Base-by-base conservation (phyloP, 2,113 vertebrate genomes). In the Nicator chloris region DNA sequence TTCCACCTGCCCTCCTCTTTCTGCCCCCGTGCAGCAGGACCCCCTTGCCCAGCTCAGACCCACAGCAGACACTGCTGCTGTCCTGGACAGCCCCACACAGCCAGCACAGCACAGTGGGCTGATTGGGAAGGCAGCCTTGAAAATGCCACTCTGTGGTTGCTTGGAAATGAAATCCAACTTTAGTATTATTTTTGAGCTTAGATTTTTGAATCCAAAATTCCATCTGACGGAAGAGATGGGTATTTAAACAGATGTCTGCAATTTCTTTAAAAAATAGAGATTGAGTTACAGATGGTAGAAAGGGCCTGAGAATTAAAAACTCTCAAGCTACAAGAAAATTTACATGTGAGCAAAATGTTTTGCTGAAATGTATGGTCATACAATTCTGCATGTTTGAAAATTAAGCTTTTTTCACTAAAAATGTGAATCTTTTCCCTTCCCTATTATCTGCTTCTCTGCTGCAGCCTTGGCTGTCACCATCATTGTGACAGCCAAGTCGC, bases 161-260 rank as follows among this genome's bases (percentile, higher is more conserved):
- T 73, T 95, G 70, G 96, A 96, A 97, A 95, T 96, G 85, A 70
- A 93, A 93, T 64, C 81, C 71, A 65, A 88, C 88, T 92, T 90
- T 0, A 2, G 93, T 91, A 96, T 97, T 96, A 95, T 92, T 94
- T 91, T 92, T 7, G 44, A 97, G 86, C 82, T 92, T 76, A 77
- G 94, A 96, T 94, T 95, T 95, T 95, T 92, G 72, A 95, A 96
- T 96, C 82, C 77, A 92, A 93, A 94, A 88, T 94, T 96, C 87
- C 93, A 80, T 95, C 94, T 96, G 96, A 96, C 6, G 85, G 90
- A 96, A 96, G 88, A 95, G 95, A 95, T 68, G 95, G 95, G 85
- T 97, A 97, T 97, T 97, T 96, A 95, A 97, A 94, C 97, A 97
- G 95, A 97, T 97, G 96, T 91, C 96, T 97, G 84, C 88, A 92